Conservation (phyloP, 2,888 invertebrate species). For the Xylocampa areola region DNA sequence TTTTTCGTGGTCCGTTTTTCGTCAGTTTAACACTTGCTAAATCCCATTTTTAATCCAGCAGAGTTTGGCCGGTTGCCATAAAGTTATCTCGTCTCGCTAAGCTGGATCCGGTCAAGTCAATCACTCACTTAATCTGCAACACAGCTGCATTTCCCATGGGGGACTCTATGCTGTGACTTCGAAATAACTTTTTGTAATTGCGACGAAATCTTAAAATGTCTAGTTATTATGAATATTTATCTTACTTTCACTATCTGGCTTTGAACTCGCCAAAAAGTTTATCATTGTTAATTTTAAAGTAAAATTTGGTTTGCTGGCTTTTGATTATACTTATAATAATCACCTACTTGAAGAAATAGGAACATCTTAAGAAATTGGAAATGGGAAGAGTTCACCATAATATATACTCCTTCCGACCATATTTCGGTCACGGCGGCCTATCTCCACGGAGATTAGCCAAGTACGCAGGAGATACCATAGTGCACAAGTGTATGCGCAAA, state of each 20-base stretch:
- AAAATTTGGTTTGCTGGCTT: neutral
- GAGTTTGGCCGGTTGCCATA: constrained; percentile 42
- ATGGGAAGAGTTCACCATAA: no score
- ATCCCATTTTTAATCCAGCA: constrained; percentile 15
- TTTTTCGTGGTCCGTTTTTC: no score
- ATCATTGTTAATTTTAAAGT: neutral
- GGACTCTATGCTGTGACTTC: constrained; percentile 25
- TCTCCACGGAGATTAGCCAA: no score
- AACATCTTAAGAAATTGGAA: no score
- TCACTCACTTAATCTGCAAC: constrained; percentile 49
- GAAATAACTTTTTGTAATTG: constrained; percentile 39
- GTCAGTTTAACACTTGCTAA: constrained; percentile 19
- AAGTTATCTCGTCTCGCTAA: constrained; percentile 30
- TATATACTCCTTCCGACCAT: no score
- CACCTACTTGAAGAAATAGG: no score
- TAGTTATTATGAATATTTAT: constrained; percentile 8
- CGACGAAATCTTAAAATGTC: constrained; percentile 16
- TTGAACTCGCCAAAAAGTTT: neutral
- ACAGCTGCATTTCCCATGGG: constrained; percentile 40
- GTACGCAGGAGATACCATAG: no score
- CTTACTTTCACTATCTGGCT: neutral
- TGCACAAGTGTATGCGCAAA: no score
- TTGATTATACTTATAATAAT: neutral
- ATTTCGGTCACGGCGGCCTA: no score
- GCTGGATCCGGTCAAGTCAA: constrained; percentile 35